Conservation (phyloP, 1,140 invertebrate genomes). For the Drosophila varians region DNA sequence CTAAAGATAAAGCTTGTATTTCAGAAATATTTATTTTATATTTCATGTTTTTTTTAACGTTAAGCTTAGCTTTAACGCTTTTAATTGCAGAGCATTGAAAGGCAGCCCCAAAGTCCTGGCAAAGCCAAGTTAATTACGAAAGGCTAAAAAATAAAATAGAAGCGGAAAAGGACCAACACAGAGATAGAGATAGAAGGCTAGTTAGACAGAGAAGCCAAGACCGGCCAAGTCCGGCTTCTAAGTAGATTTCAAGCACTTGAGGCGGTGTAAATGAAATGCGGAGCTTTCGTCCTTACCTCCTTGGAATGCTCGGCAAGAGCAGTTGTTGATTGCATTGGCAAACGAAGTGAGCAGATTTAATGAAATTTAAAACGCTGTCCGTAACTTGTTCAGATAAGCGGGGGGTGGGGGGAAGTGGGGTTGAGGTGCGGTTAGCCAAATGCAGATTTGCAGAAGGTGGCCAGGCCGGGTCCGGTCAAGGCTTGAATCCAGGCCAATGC, state of each 20-base stretch:
- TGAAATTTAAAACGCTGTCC: slow-evolving; percentile 74
- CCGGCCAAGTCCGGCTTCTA: slow-evolving; percentile 30
- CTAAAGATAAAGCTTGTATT: too few relatives aligned
- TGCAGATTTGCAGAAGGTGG: slow-evolving; percentile 47
- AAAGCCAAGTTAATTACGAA: slow-evolving; percentile 69
- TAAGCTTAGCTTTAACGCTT: neutral
- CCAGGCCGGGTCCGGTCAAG: neutral
- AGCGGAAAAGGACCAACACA: neutral
- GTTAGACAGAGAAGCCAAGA: slow-evolving; percentile 16
- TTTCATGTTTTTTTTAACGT: neutral
- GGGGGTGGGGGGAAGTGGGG: neutral
- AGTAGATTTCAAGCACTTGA: slow-evolving; percentile 76
- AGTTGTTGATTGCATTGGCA: slow-evolving; percentile 77
- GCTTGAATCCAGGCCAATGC: slow-evolving; percentile 37
- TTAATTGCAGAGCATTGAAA: slow-evolving; percentile 12
- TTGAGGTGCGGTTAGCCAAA: slow-evolving; percentile 50
- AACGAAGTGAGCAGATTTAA: slow-evolving; percentile 81
- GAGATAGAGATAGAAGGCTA: slow-evolving; percentile 9
- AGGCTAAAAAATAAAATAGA: slow-evolving; percentile 62
- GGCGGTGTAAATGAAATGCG: slow-evolving; percentile 76
- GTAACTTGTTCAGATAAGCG: slow-evolving; percentile 37
- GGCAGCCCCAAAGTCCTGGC: slow-evolving; percentile 13
- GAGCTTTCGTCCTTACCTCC: slow-evolving; percentile 24
- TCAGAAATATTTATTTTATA: neutral
- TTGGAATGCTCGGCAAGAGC: slow-evolving; percentile 34